Evolutionary conservation across 1,140 invertebrate species (phyloP), one percentile per base, ranked within the genome.

Genomic region (Drosophila funebris): DNA sequence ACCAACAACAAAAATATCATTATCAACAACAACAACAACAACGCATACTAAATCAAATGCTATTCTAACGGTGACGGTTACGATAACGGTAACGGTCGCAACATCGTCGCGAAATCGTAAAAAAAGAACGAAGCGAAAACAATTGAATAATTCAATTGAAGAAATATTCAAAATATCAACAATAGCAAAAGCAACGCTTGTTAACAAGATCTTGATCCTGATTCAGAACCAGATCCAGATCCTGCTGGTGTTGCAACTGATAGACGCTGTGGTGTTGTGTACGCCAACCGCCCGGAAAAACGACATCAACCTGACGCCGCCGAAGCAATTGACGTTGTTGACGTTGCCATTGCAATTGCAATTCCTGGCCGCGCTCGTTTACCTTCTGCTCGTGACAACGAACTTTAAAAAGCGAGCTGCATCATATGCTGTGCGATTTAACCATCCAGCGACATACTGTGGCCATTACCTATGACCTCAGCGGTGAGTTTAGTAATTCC

Each of bases 381-480:
- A 73, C 37, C 64, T 70, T 8, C 71, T 70, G 71, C 74, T 77
- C 71, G 74, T 77, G 39, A 73, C 63, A 77, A 77, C 71, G 37
- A 63, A 74, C 29, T 63, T 60, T 16, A 63, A 77, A 77, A 58
- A 77, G 71, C 71, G 74, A 77, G 63, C 74, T 77, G 71, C 71
- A 64, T 77, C 74, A 77, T 77, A 77, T 77, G 74, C 74, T 77
- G 74, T 67, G 74, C 71, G 71, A 68, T 77, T 77, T 77, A 70
- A 58, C 70, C 43, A 70, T 70, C 74, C 66, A 77, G 71, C 74
- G 71, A 77, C 64, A 74, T 69, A 77, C 74, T 77, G 74, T 64
- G 74, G 74, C 74, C 71, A 77, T 77, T 58, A 76, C 64, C 71
- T 77, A 77, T 77, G 74, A 77, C 74, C 74, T 73, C 74, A 77